Conservation (phyloP, 2,888 invertebrate species). For the Sepiola atlantica region DNA sequence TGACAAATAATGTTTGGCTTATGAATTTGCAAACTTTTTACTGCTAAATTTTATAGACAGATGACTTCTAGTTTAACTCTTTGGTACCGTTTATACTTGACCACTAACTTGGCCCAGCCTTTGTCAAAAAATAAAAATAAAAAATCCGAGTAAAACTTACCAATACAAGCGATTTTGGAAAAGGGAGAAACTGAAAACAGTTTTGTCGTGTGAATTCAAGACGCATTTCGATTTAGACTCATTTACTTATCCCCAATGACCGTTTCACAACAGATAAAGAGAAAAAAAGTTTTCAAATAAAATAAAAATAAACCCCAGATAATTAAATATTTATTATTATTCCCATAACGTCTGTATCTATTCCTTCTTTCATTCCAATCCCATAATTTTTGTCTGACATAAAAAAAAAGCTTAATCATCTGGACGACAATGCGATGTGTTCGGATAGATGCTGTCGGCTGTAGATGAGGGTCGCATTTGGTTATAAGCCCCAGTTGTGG, state of each 20-base stretch:
- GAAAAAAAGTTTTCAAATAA: not conserved
- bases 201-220: not conserved
- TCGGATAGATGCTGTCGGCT: not conserved
- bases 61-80: no score
- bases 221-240: not conserved
- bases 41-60: no score
- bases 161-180: constrained; percentile 37
- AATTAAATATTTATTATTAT: not conserved
- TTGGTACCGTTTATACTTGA: no score
- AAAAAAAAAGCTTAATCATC: not conserved
- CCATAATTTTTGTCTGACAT: not conserved
- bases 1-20: no score
- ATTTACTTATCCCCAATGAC: not conserved
- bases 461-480: not conserved
- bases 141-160: not conserved
- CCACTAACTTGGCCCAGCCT: no score
- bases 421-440: not conserved
- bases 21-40: no score
- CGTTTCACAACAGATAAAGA: not conserved
- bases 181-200: not conserved
- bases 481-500: not conserved
- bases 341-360: not conserved
- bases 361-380: not conserved
- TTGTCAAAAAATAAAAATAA: no score
- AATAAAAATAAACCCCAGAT: not conserved